phyloP scores from a whole-genome alignment of 2,113 vertebrate genomes.

The Piliocolobus tephrosceles region DNA sequence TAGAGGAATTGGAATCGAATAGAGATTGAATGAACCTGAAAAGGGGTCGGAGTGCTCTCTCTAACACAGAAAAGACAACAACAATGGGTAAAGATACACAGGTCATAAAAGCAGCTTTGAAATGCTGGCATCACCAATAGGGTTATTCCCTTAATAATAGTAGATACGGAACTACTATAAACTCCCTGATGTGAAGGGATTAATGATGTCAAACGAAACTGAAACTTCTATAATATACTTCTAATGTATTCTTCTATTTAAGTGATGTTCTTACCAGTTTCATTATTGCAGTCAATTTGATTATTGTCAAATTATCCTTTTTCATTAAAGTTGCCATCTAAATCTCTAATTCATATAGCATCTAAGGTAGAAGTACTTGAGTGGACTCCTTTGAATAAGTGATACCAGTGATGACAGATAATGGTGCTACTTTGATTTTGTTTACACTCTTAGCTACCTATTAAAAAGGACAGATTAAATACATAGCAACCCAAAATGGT shows the following conservation, averaged over 20 bases:
- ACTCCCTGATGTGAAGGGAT: neutral
- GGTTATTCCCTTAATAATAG: neutral
- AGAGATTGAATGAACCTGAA: neutral
- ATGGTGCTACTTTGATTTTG: neutral
- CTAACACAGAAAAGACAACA: neutral
- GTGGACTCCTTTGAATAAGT: neutral
- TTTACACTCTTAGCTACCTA: neutral
- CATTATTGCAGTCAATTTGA: neutral
- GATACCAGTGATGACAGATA: neutral
- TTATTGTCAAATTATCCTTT: neutral
- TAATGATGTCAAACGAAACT: neutral
- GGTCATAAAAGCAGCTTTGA: conserved; percentile 4
- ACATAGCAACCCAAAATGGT: neutral
- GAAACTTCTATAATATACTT: neutral
- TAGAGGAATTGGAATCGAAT: neutral
- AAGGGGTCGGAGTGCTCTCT: neutral
- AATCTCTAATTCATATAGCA: neutral
- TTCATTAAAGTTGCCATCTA: neutral
- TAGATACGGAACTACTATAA: neutral
- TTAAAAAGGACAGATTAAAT: neutral
- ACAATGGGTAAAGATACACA: neutral
- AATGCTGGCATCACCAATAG: neutral
- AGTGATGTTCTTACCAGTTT: neutral
- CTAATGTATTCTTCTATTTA: conserved; percentile 6
- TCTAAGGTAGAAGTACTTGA: neutral